Evolutionary conservation across 2,113 vertebrate species (phyloP).

Genomic region (Anolis carolinensis): DNA sequence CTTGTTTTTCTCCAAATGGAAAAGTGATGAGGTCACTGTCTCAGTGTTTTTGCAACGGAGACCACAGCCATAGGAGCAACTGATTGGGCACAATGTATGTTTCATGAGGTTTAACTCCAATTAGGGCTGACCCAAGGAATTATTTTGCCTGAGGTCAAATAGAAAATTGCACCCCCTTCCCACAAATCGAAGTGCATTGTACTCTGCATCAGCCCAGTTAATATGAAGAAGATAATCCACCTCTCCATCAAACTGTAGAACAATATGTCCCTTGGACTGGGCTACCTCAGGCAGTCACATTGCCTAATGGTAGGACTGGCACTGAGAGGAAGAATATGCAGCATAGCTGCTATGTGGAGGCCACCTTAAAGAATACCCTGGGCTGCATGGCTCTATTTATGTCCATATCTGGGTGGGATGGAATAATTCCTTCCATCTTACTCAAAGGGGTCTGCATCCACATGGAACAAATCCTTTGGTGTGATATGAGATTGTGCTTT

Average conservation of each 20-base stretch:
- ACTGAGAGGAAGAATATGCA: not conserved
- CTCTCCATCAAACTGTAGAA: too few relatives aligned
- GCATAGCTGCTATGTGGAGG: not conserved
- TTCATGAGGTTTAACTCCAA: not conserved
- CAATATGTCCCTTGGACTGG: too few relatives aligned
- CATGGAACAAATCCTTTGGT: not conserved
- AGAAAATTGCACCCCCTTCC: not conserved
- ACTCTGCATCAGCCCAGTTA: too few relatives aligned
- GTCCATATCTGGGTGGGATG: not conserved
- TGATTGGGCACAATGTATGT: not conserved
- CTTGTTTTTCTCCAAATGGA: not conserved
- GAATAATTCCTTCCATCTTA: not conserved
- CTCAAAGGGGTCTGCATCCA: not conserved
- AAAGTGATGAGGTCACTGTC: not conserved
- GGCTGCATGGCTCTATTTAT: not conserved
- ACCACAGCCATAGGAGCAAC: not conserved
- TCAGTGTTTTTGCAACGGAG: not conserved
- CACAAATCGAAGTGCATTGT: not conserved
- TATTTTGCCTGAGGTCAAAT: not conserved
- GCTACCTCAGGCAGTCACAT: too few relatives aligned
- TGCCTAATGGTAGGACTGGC: not conserved
- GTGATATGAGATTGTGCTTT: not conserved
- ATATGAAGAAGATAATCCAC: too few relatives aligned
- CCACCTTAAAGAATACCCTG: not conserved
- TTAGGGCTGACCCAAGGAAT: not conserved